A percentile compares a stretch with the other conserved stretches of the same genome.
Evolutionary conservation across 2,113 vertebrate species (phyloP).

Genomic region (Scartelaos histophorus): DNA sequence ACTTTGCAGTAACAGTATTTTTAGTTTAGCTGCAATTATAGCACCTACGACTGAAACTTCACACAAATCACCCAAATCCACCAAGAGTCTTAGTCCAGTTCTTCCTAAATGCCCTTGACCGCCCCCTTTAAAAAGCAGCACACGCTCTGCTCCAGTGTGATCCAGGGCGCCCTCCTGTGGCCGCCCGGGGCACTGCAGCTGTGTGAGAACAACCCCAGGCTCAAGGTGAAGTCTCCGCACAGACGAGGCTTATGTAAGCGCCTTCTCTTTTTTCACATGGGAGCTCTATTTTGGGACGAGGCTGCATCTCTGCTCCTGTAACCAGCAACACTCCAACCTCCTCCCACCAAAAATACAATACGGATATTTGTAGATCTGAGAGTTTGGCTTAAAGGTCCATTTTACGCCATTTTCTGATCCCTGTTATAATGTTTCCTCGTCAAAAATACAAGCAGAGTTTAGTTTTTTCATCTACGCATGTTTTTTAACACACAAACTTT

Average conservation of each 20-base stretch:
- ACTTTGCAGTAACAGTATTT: no score
- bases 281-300: conserved; percentile 64
- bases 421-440: no score
- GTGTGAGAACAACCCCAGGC: conserved; percentile 48
- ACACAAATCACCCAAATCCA: neutral
- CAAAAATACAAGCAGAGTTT: no score
- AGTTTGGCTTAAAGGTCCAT: neutral
- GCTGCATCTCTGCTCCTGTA: conserved; percentile 63
- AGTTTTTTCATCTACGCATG: no score
- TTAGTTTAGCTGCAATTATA: no score
- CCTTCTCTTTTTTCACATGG: conserved; percentile 23
- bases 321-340: conserved; percentile 35
- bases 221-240: conserved; percentile 72
- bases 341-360: neutral
- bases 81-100: neutral
- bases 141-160: conserved; percentile 16
- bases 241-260: conserved; percentile 74
- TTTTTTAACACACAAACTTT: no score
- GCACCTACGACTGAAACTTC: no score
- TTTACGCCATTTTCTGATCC: neutral
- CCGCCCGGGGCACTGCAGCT: conserved; percentile 25
- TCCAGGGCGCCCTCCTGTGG: conserved; percentile 69
- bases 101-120: conserved; percentile 59
- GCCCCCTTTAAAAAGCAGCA: conserved; percentile 22
- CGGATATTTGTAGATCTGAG: neutral